These are phyloP conservation scores for Crioceris asparagi DNA, from an alignment of 2,888 invertebrate genomes.

Conservation along the genomic window DNA sequence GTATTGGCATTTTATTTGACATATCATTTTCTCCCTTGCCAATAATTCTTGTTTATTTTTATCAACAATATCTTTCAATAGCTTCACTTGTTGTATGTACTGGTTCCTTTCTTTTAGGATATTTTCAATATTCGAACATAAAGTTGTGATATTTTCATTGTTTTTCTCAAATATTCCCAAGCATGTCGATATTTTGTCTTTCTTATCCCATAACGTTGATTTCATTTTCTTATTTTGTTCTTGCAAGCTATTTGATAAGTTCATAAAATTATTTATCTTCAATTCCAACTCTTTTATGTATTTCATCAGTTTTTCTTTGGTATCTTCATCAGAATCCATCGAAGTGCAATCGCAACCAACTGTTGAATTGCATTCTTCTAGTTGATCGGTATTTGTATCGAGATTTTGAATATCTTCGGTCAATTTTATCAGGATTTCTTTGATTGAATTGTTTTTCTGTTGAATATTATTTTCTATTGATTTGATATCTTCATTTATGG, in stretches of 20 bases:
- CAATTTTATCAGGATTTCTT: constrained; percentile 11
- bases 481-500: neutral
- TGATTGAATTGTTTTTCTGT: constrained; percentile 12
- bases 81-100: constrained; percentile 5
- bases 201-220: constrained; percentile 12
- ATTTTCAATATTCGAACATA: constrained; percentile 13
- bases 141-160: constrained; percentile 12
- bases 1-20: no score
- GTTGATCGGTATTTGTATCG: constrained; percentile 3
- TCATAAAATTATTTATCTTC: constrained; percentile 5
- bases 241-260: constrained; percentile 1
- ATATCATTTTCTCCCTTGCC: no score
- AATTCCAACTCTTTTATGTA: neutral
- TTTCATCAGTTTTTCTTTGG: neutral
- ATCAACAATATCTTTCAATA: constrained; percentile 5
- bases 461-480: constrained; percentile 9
- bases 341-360: neutral
- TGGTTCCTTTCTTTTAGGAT: constrained; percentile 13
- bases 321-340: neutral
- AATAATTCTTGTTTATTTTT: no score
- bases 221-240: constrained; percentile 12
- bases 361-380: neutral
- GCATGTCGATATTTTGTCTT: constrained; percentile 11
- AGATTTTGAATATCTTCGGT: constrained; percentile 11
- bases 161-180: constrained; percentile 13